These are phyloP conservation scores for Odontocerum albicorne DNA, from an alignment of 2,888 invertebrate species.

Conservation along the genomic window DNA sequence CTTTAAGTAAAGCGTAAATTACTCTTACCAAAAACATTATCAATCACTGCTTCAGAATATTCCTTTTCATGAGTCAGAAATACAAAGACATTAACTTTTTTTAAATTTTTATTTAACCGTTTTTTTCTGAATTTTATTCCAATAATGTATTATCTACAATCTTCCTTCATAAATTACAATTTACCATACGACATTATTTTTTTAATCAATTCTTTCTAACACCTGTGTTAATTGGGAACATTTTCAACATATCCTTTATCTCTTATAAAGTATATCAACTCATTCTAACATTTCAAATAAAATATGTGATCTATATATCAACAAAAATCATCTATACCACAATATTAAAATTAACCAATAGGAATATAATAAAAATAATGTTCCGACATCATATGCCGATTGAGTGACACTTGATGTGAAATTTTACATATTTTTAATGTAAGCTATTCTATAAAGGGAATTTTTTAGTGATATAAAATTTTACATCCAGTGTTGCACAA, in stretches of 20 bases:
- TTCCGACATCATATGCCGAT: too few relatives aligned
- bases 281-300: slow-evolving; percentile 26
- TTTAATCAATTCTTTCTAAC: slow-evolving; percentile 20
- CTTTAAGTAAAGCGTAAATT: too few relatives aligned
- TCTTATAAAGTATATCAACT: slow-evolving; percentile 23
- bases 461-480: too few relatives aligned
- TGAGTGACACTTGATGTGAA: too few relatives aligned
- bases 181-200: slow-evolving; percentile 29
- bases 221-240: slow-evolving; percentile 15
- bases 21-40: too few relatives aligned
- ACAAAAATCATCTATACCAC: slow-evolving; percentile 1
- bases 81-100: slow-evolving; percentile 8
- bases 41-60: too few relatives aligned
- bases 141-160: slow-evolving; percentile 34
- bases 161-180: slow-evolving; percentile 32
- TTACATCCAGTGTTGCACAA: too few relatives aligned
- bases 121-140: slow-evolving; percentile 32
- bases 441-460: too few relatives aligned
- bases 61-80: neutral
- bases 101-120: slow-evolving; percentile 32
- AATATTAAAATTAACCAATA: too few relatives aligned
- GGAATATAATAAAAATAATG: too few relatives aligned
- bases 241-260: slow-evolving; percentile 17
- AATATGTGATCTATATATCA: slow-evolving; percentile 12
- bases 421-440: too few relatives aligned